phyloP scores from a whole-genome alignment of 2,797 vertebrate species.

The Tachyglossus aculeatus region DNA sequence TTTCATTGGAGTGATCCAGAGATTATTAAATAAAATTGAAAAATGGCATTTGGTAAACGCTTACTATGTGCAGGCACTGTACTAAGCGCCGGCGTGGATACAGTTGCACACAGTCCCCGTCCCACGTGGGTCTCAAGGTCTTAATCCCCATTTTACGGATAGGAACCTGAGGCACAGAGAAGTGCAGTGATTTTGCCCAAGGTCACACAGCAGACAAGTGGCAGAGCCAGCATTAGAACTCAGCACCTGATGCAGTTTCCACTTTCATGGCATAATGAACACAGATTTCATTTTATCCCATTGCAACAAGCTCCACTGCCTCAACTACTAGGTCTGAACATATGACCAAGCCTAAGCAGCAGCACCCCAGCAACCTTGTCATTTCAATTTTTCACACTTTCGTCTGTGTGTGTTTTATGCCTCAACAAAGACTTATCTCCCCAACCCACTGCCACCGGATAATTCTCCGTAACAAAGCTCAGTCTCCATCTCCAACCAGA shows the following conservation, averaged over 20 bases:
- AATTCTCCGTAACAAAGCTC: constrained; percentile 59
- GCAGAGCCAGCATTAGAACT: neutral
- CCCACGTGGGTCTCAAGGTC: too few relatives aligned
- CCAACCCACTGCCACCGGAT: constrained; percentile 53
- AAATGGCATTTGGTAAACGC: too few relatives aligned
- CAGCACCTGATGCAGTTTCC: neutral
- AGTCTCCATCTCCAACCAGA: constrained; percentile 50
- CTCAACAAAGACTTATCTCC: constrained; percentile 51
- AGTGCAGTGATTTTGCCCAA: too few relatives aligned
- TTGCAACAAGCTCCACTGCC: constrained; percentile 1
- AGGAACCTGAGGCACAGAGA: too few relatives aligned
- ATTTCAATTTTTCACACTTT: constrained; percentile 54
- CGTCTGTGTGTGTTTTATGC: constrained; percentile 49
- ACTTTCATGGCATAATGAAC: neutral
- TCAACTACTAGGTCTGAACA: constrained; percentile 33
- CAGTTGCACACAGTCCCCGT: too few relatives aligned
- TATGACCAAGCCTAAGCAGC: constrained; percentile 38
- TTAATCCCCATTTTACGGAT: too few relatives aligned
- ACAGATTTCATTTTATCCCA: neutral
- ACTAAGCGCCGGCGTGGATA: too few relatives aligned
- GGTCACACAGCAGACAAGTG: too few relatives aligned
- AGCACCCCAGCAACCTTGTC: constrained; percentile 38
- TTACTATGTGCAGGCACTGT: too few relatives aligned
- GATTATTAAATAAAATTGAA: too few relatives aligned
- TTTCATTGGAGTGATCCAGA: too few relatives aligned